Base-by-base conservation (phyloP, 2,113 vertebrate species). In the Furnarius figulus region DNA sequence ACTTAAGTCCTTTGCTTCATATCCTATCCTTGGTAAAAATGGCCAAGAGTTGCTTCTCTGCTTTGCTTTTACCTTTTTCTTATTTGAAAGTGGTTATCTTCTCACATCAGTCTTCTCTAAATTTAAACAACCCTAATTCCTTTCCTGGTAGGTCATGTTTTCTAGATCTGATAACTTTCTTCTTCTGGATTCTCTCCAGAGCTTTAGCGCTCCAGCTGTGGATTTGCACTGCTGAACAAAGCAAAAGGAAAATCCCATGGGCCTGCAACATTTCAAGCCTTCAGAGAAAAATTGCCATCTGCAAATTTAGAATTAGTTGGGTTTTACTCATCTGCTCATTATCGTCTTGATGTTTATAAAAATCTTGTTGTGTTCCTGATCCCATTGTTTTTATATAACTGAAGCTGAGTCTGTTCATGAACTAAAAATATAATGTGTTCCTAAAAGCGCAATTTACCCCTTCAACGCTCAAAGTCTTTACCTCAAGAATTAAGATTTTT, bases 121-220 rank as follows among this genome's bases (percentile, higher is more conserved):
- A 95, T 91, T 96, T 93, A 96, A 95, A 95, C 94, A 97, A 91
- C 65, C 89, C 52, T 72, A 96, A 97, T 96, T 97, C 95, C 96
- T 97, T 97, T 97, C 93, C 52, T 95, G 70, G 91, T 96, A 97
- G 89, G 86, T 97, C 95, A 97, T 97, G 37, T 92, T 96, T 94
- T 95, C 91, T 96, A 87, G 91, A 97, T 97, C 95, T 97, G 94
- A 95, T 96, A 97, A 94, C 61, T 95, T 95, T 95, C 84, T 93
- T 96, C 92, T 93, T 90, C 95, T 95, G 95, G 94, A 92, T 95
- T 66, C 52, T 87, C 89, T 96, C 96, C 96, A 97, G 87, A 92
- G 86, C 62, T 65, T 87, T 90, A 82, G 89, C 0, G 1, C 39
- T 95, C 87, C 91, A 92, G 91, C 91, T 96, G 94, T 95, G 89